Evolutionary conservation across 2,888 invertebrate species (phyloP).

Genomic region (Tipula unca): DNA sequence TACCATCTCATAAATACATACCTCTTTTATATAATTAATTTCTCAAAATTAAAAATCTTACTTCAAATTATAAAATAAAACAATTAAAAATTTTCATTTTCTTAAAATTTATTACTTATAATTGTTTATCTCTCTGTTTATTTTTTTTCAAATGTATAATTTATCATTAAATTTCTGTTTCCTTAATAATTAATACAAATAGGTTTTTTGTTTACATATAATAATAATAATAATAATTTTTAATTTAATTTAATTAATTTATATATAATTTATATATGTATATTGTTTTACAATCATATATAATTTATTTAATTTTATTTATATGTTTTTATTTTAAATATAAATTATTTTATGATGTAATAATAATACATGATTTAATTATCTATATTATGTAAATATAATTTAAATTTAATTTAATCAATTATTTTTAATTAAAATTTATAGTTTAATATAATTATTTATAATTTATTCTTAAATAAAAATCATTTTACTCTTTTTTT

Average conservation of each 20-base stretch:
- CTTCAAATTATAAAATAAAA: neutral
- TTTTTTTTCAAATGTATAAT: neutral
- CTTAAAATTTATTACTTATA: neutral
- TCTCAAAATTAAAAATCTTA: neutral
- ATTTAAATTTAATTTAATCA: neutral
- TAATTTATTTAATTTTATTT: neutral
- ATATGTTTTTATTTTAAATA: neutral
- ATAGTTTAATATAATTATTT: neutral
- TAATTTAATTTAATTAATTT: neutral
- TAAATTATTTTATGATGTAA: neutral
- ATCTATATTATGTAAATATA: neutral
- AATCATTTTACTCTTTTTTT: neutral
- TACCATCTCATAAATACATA: too few species aligned
- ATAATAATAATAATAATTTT: neutral
- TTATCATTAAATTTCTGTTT: neutral
- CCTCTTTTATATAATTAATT: too few species aligned
- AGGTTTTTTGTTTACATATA: neutral
- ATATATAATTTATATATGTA: neutral
- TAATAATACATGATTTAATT: neutral
- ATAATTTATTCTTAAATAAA: neutral
- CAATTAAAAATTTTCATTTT: neutral
- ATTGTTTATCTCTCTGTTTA: neutral
- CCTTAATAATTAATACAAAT: neutral
- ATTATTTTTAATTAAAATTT: neutral
- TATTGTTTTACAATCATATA: too few species aligned